These are phyloP conservation scores for Miichthys miiuy DNA, from an alignment of 2,797 vertebrate species.

Conservation along the genomic window DNA sequence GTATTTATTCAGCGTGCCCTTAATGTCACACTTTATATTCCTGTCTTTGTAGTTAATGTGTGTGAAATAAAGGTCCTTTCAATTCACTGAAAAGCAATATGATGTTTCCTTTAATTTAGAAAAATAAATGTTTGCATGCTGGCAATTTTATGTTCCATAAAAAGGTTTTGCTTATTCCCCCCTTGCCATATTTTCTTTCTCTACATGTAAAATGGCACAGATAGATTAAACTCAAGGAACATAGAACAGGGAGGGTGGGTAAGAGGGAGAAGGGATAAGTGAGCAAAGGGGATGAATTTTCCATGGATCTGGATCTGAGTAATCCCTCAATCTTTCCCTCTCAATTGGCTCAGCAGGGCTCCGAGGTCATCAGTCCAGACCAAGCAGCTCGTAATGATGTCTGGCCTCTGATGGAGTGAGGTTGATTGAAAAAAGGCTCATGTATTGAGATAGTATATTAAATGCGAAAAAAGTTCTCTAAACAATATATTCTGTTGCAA, in stretches of 20 bases:
- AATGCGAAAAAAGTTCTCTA: not conserved
- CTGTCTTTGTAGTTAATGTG: constrained; percentile 23
- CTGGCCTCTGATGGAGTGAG: not conserved
- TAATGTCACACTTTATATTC: constrained; percentile 13
- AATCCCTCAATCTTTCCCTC: constrained; percentile 23
- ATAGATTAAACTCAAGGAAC: constrained; percentile 26
- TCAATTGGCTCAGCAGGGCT: constrained; percentile 8
- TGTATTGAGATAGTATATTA: not conserved
- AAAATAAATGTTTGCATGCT: constrained; percentile 16
- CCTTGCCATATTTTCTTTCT: not conserved
- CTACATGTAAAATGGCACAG: not conserved
- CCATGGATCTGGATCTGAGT: constrained; percentile 29
- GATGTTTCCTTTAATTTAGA: not conserved
- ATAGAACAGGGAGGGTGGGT: constrained; percentile 27
- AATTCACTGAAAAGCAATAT: constrained; percentile 1
- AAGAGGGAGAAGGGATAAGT: constrained; percentile 40
- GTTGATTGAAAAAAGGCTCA: not conserved
- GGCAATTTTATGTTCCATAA: constrained; percentile 7
- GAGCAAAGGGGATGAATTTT: constrained; percentile 15
- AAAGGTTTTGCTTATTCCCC: not conserved
- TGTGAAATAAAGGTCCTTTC: constrained; percentile 22
- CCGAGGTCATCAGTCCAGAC: constrained; percentile 41
- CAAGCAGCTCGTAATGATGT: constrained; percentile 37
- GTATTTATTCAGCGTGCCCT: not conserved
- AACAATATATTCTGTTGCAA: not conserved